phyloP scores from a whole-genome alignment of 1,140 invertebrate species.

The Bilobella aurantiaca region DNA sequence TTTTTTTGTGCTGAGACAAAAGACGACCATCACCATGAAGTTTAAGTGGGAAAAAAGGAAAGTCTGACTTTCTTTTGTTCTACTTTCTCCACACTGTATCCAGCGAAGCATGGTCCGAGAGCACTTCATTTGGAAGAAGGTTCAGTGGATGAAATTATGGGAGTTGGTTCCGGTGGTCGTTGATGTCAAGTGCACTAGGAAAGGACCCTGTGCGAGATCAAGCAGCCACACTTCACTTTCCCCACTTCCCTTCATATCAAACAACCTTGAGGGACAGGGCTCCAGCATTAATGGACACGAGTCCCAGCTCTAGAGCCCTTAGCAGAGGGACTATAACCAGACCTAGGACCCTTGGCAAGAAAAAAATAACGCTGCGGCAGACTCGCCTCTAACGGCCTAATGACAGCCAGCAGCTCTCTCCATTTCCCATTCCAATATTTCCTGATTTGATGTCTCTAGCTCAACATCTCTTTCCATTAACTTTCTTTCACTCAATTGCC shows the following conservation, averaged over 20 bases:
- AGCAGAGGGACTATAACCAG: too few relatives aligned
- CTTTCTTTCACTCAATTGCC: slow-evolving; percentile 1
- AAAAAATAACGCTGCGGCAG: background rate
- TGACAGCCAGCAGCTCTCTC: background rate
- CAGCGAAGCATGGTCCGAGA: too few relatives aligned
- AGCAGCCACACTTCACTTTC: background rate
- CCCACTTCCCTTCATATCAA: background rate
- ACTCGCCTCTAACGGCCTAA: background rate
- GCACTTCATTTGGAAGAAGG: slow-evolving; percentile 9
- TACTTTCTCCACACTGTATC: too few relatives aligned
- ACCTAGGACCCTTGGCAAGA: background rate
- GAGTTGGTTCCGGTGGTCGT: slow-evolving; percentile 24
- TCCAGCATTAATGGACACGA: background rate
- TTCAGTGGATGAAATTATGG: slow-evolving; percentile 19
- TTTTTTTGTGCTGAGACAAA: slow-evolving; percentile 1
- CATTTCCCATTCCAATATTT: slow-evolving; percentile 6
- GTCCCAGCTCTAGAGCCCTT: background rate
- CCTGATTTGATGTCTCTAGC: background rate
- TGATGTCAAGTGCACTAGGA: slow-evolving; percentile 25
- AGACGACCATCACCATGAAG: slow-evolving; percentile 5
- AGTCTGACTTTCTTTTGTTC: background rate
- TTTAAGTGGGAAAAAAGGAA: background rate
- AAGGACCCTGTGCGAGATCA: slow-evolving; percentile 23
- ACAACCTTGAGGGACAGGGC: background rate
- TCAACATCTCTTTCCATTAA: background rate